A percentile compares a stretch with the other conserved stretches of the same genome.
These are phyloP conservation scores for Empis stercorea DNA, from an alignment of 2,888 invertebrate species.

Conservation along the genomic window DNA sequence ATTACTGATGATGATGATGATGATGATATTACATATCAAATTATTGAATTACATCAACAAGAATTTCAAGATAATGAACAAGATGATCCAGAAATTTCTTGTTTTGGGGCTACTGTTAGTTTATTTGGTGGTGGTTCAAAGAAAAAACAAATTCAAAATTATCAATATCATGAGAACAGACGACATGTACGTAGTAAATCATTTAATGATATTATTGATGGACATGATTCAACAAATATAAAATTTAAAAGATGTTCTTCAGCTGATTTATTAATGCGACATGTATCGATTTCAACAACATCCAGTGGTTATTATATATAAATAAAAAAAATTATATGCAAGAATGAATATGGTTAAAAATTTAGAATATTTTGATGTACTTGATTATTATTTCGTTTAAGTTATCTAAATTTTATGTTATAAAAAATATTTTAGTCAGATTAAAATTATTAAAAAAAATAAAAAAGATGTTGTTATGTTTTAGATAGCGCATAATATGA, in stretches of 20 bases:
- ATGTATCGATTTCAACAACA: neutral
- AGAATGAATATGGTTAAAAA: no score
- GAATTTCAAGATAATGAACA: slow-evolving; percentile 14
- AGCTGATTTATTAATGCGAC: slow-evolving; percentile 25
- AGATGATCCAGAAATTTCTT: slow-evolving; percentile 23
- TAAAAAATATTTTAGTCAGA: no score
- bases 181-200: slow-evolving; percentile 30
- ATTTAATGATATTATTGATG: slow-evolving; percentile 17
- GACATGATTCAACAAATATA: neutral
- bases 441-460: no score
- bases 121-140: slow-evolving; percentile 16
- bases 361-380: no score
- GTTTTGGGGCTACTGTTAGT: slow-evolving; percentile 27
- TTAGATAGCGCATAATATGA: no score
- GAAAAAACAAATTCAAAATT: slow-evolving; percentile 9
- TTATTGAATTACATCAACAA: slow-evolving; percentile 2
- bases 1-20: neutral
- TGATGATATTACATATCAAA: neutral
- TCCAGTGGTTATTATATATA: neutral
- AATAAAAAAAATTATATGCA: neutral
- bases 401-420: no score
- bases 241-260: slow-evolving; percentile 28
- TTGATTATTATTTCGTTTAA: no score
- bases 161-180: slow-evolving; percentile 9
- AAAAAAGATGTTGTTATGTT: no score